phyloP scores from a whole-genome alignment of 2,113 vertebrate species.

The Spea bombifrons region DNA sequence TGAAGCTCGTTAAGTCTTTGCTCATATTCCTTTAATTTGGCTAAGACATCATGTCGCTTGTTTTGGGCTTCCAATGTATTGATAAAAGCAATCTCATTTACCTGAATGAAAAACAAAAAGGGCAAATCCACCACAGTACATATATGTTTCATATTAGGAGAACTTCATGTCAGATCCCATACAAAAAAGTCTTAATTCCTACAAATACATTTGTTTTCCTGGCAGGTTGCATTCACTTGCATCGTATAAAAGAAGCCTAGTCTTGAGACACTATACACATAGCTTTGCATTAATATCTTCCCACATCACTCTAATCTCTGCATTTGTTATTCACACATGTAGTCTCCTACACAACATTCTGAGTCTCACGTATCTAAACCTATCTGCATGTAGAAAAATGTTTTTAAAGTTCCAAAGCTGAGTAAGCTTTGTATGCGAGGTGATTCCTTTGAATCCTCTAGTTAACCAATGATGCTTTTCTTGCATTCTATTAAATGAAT shows the following conservation, averaged over 20 bases:
- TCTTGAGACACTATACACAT: no score
- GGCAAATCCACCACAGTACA: background rate
- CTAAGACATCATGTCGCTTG: slow-evolving; percentile 92
- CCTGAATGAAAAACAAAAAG: slow-evolving; percentile 62
- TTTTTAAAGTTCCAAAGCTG: no score
- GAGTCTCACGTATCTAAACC: no score
- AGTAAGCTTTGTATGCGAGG: no score
- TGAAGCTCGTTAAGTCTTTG: slow-evolving; percentile 93
- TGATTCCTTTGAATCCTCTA: no score
- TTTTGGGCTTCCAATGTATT: slow-evolving; percentile 99
- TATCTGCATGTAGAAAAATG: no score
- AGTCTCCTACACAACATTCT: no score
- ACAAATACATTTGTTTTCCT: background rate
- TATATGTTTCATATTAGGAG: background rate
- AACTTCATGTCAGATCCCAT: background rate
- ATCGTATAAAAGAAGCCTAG: background rate
- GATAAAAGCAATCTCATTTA: slow-evolving; percentile 98
- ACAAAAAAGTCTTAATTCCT: background rate
- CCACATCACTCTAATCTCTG: background rate
- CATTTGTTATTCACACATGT: no score
- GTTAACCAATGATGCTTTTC: no score
- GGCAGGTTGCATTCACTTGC: background rate
- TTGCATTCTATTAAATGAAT: no score
- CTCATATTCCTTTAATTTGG: slow-evolving; percentile 94
- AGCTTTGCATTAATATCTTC: no score